Evolutionary conservation across 1,140 invertebrate genomes (phyloP).

Genomic region (Chymomyza costata): DNA sequence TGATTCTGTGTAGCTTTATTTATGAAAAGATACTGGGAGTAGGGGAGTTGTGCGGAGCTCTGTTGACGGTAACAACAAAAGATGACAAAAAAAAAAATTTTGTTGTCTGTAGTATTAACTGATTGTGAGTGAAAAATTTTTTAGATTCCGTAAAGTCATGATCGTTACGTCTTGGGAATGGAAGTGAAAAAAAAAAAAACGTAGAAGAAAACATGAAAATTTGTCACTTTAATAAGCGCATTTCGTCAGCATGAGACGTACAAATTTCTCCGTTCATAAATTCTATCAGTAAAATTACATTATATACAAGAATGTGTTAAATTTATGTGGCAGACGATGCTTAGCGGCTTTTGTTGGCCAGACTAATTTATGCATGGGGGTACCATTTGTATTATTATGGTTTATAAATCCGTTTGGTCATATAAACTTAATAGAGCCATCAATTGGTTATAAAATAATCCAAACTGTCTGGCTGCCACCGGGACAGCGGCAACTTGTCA

Average conservation of each 20-base stretch:
- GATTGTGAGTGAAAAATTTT: constrained; percentile 26
- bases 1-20: constrained; percentile 24
- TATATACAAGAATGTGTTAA: constrained; percentile 41
- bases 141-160: constrained; percentile 56
- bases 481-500: too few relatives aligned
- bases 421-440: too few relatives aligned
- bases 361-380: constrained; percentile 53
- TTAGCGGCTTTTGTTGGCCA: constrained; percentile 26
- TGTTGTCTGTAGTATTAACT: background rate
- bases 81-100: constrained; percentile 6
- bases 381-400: constrained; percentile 55
- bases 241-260: constrained; percentile 54
- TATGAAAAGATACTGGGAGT: constrained; percentile 43
- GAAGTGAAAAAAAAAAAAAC: background rate
- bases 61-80: constrained; percentile 40
- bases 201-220: constrained; percentile 30
- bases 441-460: constrained; percentile 55
- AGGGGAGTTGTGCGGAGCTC: too few relatives aligned
- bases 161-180: constrained; percentile 7
- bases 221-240: constrained; percentile 69
- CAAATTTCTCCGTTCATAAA: constrained; percentile 14
- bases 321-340: constrained; percentile 32
- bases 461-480: too few relatives aligned
- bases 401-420: constrained; percentile 59
- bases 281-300: constrained; percentile 24